Percentiles rank a stretch among this genome's conserved stretches.
Conservation (phyloP, 2,797 vertebrate genomes). For the Mareca penelope region DNA sequence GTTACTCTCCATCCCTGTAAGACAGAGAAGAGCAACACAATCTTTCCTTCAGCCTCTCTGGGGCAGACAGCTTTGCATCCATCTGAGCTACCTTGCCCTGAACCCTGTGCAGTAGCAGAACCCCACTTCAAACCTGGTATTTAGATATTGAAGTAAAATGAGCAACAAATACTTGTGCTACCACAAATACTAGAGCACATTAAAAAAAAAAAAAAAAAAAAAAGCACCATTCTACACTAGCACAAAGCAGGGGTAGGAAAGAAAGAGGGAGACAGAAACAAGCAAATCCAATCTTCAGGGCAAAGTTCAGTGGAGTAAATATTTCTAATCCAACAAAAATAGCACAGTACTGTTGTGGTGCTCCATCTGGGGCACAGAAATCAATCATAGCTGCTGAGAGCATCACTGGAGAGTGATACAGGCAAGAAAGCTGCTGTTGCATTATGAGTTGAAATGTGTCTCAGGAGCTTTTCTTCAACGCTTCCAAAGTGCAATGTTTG, state of each 20-base stretch:
- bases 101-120: neutral
- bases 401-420: fast-evolving
- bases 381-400: neutral
- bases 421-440: neutral
- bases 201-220: constrained; percentile 5
- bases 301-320: neutral
- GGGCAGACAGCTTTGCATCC: neutral
- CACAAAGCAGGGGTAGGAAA: neutral
- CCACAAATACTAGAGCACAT: neutral
- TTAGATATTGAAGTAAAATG: neutral
- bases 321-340: neutral
- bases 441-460: neutral
- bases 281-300: neutral
- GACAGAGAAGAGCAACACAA: neutral
- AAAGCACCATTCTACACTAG: neutral
- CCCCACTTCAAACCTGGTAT: neutral
- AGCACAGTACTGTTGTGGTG: neutral
- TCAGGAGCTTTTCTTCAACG: neutral
- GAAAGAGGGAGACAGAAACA: neutral
- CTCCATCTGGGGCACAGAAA: neutral
- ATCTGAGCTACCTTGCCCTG: neutral
- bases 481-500: neutral
- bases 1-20: neutral
- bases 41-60: neutral
- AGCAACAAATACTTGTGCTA: neutral